Evolutionary conservation across 2,888 invertebrate species (phyloP), one percentile per base, ranked within the genome.

Genomic region (Adelphocoris suturalis): DNA sequence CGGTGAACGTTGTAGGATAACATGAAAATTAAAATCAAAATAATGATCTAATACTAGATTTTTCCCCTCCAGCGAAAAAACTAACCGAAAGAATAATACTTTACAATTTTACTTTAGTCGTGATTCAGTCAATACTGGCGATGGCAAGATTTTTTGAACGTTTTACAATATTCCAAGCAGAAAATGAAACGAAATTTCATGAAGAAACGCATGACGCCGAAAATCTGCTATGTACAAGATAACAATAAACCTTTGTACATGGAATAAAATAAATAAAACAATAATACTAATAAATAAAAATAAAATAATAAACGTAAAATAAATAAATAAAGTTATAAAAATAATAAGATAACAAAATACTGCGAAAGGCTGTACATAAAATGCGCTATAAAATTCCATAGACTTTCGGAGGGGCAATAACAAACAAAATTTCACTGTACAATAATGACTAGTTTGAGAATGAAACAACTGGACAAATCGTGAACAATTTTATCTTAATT

Each of bases 381-480:
- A 27, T 37, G 27, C 16, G 47, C 46, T 1, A 37, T n/a, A 46
- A 7, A 37, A 5, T 78, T 78, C 78, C 12, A 78, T 82, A 82
- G 52, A 82, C 52, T 47, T 82, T 82, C 19, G 82, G 82, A 82
- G 82, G 82, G 82, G 82, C 52, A 13, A 52, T 52, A 52, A 82
- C 52, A 23, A 82, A 52, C 5, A 11, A 52, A 48, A 52, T 23
- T 52, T 82, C 82, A 82, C 82, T 82, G 82, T 82, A 52, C 82
- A 82, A 23, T 9, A 82, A 82, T 82, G 82, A 82, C 82, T 82
- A 82, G 82, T 82, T 23, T 13, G 27, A 81, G 47, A 23, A 52
- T 46, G 28, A 68, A 68, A 68, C 68, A 68, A 68, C 68, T 68
- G 68, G 68, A 68, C 7, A 68, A 27, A 27, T 68, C 23, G 68